Conservation (phyloP, 1,140 invertebrate genomes). For the Aphaenogaster ashmeadi region DNA sequence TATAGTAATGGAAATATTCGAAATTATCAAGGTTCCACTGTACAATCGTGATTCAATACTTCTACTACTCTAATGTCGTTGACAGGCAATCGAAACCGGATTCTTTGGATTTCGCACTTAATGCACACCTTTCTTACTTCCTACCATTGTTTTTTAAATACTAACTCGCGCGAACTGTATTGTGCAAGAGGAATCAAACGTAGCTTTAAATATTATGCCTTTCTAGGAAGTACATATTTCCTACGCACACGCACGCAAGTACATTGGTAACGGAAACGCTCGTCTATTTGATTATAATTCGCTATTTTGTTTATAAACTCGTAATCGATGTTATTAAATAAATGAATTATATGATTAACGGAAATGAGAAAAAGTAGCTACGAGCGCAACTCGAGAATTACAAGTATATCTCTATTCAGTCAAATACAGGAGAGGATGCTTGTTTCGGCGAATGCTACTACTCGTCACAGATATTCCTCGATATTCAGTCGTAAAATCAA, state of each 20-base stretch:
- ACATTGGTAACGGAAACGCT: constrained; percentile 5
- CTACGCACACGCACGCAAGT: constrained; percentile 15
- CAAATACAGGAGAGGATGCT: constrained; percentile 5
- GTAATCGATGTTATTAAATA: not conserved
- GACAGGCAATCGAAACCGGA: not conserved
- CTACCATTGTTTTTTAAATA: constrained; percentile 19
- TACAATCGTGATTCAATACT: constrained; percentile 25
- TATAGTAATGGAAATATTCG: constrained; percentile 21
- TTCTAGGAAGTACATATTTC: constrained; percentile 47
- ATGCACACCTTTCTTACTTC: constrained; percentile 21
- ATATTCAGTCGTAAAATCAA: constrained; percentile 37
- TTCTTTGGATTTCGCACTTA: constrained; percentile 31
- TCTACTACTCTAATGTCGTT: not conserved
- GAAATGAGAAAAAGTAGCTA: constrained; percentile 15
- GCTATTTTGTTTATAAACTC: constrained; percentile 7
- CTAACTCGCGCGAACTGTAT: constrained; percentile 23
- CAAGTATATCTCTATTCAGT: constrained; percentile 50
- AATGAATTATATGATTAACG: not conserved
- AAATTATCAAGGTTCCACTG: constrained; percentile 32
- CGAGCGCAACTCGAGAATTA: not conserved
- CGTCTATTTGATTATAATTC: constrained; percentile 53
- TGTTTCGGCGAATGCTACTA: not conserved
- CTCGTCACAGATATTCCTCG: not conserved
- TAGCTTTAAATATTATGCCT: constrained; percentile 45
- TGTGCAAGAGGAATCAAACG: constrained; percentile 45